phyloP scores from a whole-genome alignment of 2,888 invertebrate species.

The Antheraea assamensis region DNA sequence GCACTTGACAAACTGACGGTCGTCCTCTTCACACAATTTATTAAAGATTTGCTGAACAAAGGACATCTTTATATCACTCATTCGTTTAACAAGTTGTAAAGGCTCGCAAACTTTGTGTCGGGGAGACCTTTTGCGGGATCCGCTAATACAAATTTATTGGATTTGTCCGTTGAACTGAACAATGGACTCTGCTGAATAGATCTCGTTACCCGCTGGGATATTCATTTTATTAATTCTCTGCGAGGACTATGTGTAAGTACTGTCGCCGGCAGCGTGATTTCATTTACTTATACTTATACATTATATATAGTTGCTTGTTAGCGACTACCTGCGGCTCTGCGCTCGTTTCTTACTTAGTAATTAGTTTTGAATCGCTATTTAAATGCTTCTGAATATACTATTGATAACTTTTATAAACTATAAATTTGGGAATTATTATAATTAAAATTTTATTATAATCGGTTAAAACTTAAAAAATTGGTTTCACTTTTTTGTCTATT shows the following conservation, averaged over 20 bases:
- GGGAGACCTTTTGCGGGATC: slow-evolving; percentile 8
- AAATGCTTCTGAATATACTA: too few species aligned
- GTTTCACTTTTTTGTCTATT: too few species aligned
- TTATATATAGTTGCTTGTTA: not conserved
- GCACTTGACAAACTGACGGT: not conserved
- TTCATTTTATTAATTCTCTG: slow-evolving; percentile 12
- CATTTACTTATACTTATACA: not conserved
- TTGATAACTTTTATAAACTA: too few species aligned
- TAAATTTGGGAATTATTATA: too few species aligned
- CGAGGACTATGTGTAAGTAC: slow-evolving; percentile 3
- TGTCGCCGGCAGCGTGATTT: not conserved
- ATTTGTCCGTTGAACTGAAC: slow-evolving; percentile 12
- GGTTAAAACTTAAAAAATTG: too few species aligned
- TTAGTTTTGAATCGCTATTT: too few species aligned
- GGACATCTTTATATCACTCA: slow-evolving; percentile 12
- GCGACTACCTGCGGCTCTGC: too few species aligned
- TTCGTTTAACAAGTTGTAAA: slow-evolving; percentile 13
- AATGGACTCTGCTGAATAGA: slow-evolving; percentile 9
- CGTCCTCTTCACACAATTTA: slow-evolving; percentile 8
- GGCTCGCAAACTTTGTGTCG: slow-evolving; percentile 13
- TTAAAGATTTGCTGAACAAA: slow-evolving; percentile 12
- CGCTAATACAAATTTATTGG: slow-evolving; percentile 16
- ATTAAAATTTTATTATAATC: too few species aligned
- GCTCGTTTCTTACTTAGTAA: too few species aligned
- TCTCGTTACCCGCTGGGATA: slow-evolving; percentile 10